Evolutionary conservation across 2,113 vertebrate species (phyloP).

Genomic region (Gyps fulvus): DNA sequence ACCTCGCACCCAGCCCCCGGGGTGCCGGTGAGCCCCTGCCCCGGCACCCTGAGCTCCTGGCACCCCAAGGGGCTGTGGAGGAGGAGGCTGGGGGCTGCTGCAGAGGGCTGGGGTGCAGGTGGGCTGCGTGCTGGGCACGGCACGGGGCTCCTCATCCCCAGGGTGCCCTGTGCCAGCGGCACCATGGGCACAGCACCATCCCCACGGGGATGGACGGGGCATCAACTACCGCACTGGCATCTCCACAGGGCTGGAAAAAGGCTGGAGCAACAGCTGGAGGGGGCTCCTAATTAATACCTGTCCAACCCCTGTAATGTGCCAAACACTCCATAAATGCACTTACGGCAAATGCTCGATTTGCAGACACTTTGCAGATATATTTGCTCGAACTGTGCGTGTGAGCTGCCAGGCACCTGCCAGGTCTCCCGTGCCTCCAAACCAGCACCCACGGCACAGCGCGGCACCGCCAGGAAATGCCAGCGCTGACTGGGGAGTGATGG

Average conservation of each 20-base stretch:
- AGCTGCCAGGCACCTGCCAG: not conserved
- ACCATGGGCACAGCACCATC: rapidly evolving
- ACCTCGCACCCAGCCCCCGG: not conserved
- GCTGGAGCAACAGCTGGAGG: not conserved
- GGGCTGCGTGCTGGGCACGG: rapidly evolving
- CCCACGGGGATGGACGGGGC: rapidly evolving
- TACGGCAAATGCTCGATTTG: rapidly evolving
- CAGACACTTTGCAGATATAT: not conserved
- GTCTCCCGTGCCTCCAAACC: not conserved
- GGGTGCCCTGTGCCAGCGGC: not conserved
- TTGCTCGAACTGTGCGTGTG: rapidly evolving
- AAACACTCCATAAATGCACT: rapidly evolving
- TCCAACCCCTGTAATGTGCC: not conserved
- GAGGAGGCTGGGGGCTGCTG: not conserved
- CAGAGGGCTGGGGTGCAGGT: not conserved
- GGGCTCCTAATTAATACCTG: not conserved
- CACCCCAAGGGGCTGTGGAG: not conserved
- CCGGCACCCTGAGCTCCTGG: not conserved
- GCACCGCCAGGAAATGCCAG: not conserved
- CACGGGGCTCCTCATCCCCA: rapidly evolving
- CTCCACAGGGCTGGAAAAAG: not conserved
- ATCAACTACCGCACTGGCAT: rapidly evolving
- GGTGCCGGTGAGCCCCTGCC: not conserved
- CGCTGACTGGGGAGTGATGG: not conserved
- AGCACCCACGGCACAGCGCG: rapidly evolving